These are phyloP conservation scores for Cyclophora albipunctata DNA, from an alignment of 2,888 invertebrate genomes.

Conservation along the genomic window DNA sequence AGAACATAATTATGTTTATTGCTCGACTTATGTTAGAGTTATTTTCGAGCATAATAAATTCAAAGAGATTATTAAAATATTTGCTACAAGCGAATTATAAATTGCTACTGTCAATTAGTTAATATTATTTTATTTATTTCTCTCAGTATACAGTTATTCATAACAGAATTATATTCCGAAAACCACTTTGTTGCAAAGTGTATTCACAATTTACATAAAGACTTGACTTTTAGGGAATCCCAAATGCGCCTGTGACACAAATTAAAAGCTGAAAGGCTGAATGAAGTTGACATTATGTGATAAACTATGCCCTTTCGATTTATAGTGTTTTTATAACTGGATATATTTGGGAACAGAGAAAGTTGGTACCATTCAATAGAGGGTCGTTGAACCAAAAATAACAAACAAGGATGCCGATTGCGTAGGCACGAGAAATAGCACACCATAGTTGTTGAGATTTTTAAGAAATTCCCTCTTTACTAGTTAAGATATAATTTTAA, in stretches of 20 bases:
- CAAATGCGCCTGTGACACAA: constrained; percentile 1
- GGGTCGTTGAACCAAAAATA: constrained; percentile 11
- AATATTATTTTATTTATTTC: too few species aligned
- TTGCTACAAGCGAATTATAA: too few species aligned
- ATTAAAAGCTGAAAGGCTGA: constrained; percentile 7
- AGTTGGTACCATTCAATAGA: constrained; percentile 9
- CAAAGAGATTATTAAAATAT: too few species aligned
- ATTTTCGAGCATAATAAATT: too few species aligned
- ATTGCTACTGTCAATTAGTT: too few species aligned
- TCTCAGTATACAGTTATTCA: too few species aligned
- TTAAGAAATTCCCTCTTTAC: constrained; percentile 7
- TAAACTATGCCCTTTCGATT: constrained; percentile 11
- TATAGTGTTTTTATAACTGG: constrained; percentile 6
- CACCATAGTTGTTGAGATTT: background rate
- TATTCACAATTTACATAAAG: too few species aligned
- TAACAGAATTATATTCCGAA: too few species aligned
- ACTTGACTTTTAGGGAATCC: too few species aligned
- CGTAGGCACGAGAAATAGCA: constrained; percentile 3
- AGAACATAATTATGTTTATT: too few species aligned
- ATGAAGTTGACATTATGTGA: constrained; percentile 10
- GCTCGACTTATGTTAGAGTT: too few species aligned
- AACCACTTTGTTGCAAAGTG: too few species aligned
- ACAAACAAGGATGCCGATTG: constrained; percentile 1
- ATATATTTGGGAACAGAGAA: constrained; percentile 16
- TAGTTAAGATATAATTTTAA: constrained; percentile 6